phyloP scores from a whole-genome alignment of 2,888 invertebrate species.

The Xanthia togata region DNA sequence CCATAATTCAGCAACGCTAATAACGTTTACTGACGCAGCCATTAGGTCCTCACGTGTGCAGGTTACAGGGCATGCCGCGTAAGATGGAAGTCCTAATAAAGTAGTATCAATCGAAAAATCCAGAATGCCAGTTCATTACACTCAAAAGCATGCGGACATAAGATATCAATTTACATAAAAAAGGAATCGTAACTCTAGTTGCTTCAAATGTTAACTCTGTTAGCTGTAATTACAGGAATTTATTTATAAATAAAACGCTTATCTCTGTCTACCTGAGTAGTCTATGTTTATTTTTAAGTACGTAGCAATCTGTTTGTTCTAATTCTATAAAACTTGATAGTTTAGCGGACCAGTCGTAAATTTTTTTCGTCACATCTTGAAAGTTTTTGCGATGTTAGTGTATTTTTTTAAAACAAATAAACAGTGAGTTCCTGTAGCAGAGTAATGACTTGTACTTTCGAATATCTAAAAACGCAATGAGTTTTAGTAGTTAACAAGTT shows the following conservation, averaged over 20 bases:
- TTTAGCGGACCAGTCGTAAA: conserved; percentile 5
- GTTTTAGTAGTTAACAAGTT: conserved; percentile 4
- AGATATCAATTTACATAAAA: conserved; percentile 5
- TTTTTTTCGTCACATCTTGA: conserved; percentile 1
- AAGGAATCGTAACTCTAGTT: conserved; percentile 2
- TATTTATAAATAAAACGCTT: conserved; percentile 1
- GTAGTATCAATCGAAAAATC: neutral
- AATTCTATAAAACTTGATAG: conserved; percentile 5
- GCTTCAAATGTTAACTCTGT: conserved; percentile 6
- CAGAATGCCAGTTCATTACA: neutral
- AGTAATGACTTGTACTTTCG: conserved; percentile 9
- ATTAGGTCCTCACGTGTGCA: too few relatives aligned
- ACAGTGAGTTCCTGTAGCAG: conserved; percentile 19
- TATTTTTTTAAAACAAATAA: conserved; percentile 22
- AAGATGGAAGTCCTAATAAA: neutral
- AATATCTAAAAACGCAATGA: neutral
- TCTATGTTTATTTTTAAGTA: conserved; percentile 24
- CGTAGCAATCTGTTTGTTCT: neutral
- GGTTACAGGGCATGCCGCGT: too few relatives aligned
- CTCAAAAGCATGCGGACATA: conserved; percentile 2
- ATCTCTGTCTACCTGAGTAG: neutral
- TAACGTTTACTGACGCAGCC: too few relatives aligned
- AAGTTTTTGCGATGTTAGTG: conserved; percentile 27
- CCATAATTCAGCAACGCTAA: too few relatives aligned
- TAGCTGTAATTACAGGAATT: conserved; percentile 10